Percentiles rank a stretch among this genome's conserved stretches.
These are phyloP conservation scores for Melolontha melolontha DNA, from an alignment of 2,888 invertebrate species.

Conservation along the genomic window DNA sequence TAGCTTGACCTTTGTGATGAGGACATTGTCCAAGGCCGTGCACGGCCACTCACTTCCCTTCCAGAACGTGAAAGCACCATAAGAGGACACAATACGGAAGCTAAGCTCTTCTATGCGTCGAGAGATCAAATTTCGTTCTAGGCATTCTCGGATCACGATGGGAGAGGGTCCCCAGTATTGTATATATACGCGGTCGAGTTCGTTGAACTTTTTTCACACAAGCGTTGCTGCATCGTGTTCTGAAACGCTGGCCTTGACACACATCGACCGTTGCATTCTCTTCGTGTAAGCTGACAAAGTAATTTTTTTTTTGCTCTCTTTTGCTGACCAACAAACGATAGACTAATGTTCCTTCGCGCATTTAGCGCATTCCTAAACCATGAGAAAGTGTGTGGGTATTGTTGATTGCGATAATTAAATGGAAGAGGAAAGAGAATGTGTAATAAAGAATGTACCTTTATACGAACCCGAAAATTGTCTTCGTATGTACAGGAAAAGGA, in stretches of 20 bases:
- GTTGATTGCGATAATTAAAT: no score
- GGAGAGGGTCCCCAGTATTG: not conserved
- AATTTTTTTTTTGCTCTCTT: no score
- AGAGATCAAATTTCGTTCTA: slow-evolving; percentile 7
- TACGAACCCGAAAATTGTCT: no score
- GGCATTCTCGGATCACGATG: not conserved
- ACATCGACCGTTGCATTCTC: slow-evolving; percentile 11
- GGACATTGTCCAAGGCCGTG: slow-evolving; percentile 28
- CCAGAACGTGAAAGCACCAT: slow-evolving; percentile 5
- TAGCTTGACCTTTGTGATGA: slow-evolving; percentile 28
- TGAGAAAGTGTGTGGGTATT: no score
- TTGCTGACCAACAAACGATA: no score
- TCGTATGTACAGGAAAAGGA: no score
- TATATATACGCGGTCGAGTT: not conserved
- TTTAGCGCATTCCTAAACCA: no score
- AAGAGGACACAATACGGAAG: not conserved
- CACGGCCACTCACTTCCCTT: slow-evolving; percentile 30
- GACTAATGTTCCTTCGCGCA: no score
- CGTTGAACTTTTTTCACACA: slow-evolving; percentile 10
- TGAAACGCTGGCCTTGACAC: slow-evolving; percentile 18
- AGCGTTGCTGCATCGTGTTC: slow-evolving; percentile 6
- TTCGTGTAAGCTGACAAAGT: no score
- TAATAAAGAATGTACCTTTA: no score
- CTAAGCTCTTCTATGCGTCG: not conserved
- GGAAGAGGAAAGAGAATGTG: no score